A percentile compares a stretch with the other conserved stretches of the same genome.
Conservation (phyloP, 2,797 vertebrate species). For the Sebastes elongatus region DNA sequence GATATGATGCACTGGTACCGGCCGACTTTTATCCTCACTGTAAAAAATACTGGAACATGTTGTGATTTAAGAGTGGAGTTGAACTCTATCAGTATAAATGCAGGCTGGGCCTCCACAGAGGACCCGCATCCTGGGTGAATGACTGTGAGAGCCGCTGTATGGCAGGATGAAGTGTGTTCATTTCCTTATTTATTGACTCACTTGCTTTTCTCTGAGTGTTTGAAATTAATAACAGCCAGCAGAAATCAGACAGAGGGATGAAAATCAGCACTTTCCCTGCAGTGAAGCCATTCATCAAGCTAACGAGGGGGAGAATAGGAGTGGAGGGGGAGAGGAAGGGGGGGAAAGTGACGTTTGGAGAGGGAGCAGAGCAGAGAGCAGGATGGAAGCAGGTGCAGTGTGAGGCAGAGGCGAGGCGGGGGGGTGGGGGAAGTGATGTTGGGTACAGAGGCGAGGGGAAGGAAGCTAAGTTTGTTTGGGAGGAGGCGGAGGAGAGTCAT, state of each 20-base stretch:
- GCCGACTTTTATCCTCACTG: conserved; percentile 25
- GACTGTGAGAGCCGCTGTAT: conserved; percentile 70
- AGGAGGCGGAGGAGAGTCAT: conserved; percentile 54
- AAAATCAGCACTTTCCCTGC: conserved; percentile 96
- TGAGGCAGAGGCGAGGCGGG: not conserved
- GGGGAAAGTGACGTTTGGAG: conserved; percentile 70
- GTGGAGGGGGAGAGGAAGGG: conserved; percentile 76
- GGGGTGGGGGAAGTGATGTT: conserved; percentile 30
- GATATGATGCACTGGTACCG: conserved; percentile 33
- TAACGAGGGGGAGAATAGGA: conserved; percentile 91
- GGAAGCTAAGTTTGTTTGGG: conserved; percentile 60
- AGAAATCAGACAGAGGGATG: conserved; percentile 94
- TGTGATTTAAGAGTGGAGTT: conserved; percentile 46
- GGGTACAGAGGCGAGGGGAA: conserved; percentile 49
- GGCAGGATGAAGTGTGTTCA: conserved; percentile 83
- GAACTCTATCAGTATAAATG: conserved; percentile 66
- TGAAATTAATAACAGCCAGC: conserved; percentile 96
- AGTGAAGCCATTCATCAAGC: conserved; percentile 99
- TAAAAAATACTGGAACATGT: conserved; percentile 20
- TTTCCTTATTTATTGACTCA: conserved; percentile 86
- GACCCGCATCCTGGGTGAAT: conserved; percentile 60
- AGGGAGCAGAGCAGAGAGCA: conserved; percentile 57
- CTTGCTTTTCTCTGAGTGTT: conserved; percentile 92
- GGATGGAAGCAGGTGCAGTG: conserved; percentile 76
- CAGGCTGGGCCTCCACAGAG: conserved; percentile 54